Evolutionary conservation across 92 coral and sea anemone species (phyloP), one percentile per base, ranked within the genome.

Genomic region (Siderastrea siderea): DNA sequence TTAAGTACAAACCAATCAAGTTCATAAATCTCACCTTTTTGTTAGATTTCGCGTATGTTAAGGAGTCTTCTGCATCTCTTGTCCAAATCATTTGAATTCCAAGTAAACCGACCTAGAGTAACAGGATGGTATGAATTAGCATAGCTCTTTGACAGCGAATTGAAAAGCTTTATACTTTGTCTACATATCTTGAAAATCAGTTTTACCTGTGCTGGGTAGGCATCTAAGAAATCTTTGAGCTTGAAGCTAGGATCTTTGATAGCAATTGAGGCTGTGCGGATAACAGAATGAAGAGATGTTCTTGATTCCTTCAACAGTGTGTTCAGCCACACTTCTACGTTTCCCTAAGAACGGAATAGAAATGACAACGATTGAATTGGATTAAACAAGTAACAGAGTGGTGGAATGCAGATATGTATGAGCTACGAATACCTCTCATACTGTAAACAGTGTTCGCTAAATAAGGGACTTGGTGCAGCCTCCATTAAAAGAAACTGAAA

Each of bases 21-120:
- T 26, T 26, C 2, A 3, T 59, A 11, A 4, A 0, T 12, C 68
- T 52, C 83, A 96, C 99, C 98, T 98, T 98, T 79, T 98, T 98
- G 88, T 98, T 98, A 46, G 98, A 96, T 76, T 96, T 93, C 9
- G 98, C 99, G 64, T 92, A 94, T 19, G 95, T 86, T 60, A 98
- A 77, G 5, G 99, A 98, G 61, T 98, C 99, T 80, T 98, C 99
- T 0, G 99, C 90, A 78, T 98, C 99, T 86, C 99, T 81, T 43
- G 99, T 98, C 99, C 99, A 98, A 10, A 96, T 94, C 99, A 98
- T 98, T 86, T 98, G 99, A 60, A 98, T 91, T 51, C 99, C 99
- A 52, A 98, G 95, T 63, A 98, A 94, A 83, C 99, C 99, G 59
- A 98, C 98, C 99, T 97, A 53, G 5, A 19, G 52, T 11, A 19